phyloP scores from a whole-genome alignment of 2,797 vertebrate species.

The Phataginus tricuspis region DNA sequence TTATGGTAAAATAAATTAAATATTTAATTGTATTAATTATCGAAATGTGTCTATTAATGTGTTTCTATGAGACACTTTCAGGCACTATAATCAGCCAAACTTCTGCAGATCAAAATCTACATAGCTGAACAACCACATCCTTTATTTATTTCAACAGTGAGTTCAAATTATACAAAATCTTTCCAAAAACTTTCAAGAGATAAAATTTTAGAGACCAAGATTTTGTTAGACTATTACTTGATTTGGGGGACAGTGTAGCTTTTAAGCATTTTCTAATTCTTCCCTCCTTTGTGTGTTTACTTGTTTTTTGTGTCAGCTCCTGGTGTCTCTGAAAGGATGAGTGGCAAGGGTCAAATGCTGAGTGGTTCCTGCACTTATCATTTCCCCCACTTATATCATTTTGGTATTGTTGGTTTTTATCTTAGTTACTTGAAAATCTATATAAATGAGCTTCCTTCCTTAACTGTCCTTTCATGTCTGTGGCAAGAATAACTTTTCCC shows the following conservation, averaged over 20 bases:
- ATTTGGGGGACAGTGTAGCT: neutral
- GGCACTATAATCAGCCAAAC: neutral
- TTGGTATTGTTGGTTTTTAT: slow-evolving; percentile 66
- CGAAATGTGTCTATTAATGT: neutral
- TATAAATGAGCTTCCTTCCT: slow-evolving; percentile 65
- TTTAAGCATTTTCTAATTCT: slow-evolving; percentile 12
- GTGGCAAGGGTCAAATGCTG: slow-evolving; percentile 30
- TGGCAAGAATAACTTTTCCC: slow-evolving; percentile 49
- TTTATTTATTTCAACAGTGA: neutral
- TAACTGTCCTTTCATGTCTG: slow-evolving; percentile 57
- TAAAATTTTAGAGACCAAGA: neutral
- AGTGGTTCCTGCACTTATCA: slow-evolving; percentile 29
- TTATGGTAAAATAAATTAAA: neutral
- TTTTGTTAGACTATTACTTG: neutral
- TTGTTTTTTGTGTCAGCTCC: neutral
- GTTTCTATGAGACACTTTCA: neutral
- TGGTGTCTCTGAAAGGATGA: neutral
- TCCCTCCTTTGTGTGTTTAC: neutral
- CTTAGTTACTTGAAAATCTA: slow-evolving; percentile 67
- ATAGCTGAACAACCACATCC: neutral
- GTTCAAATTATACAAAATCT: neutral
- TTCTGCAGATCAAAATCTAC: neutral
- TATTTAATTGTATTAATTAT: neutral
- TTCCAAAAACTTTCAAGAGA: neutral
- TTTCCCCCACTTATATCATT: slow-evolving; percentile 45